These are phyloP conservation scores for Melinopterus prodromus DNA, from an alignment of 2,888 invertebrate species.

Conservation along the genomic window DNA sequence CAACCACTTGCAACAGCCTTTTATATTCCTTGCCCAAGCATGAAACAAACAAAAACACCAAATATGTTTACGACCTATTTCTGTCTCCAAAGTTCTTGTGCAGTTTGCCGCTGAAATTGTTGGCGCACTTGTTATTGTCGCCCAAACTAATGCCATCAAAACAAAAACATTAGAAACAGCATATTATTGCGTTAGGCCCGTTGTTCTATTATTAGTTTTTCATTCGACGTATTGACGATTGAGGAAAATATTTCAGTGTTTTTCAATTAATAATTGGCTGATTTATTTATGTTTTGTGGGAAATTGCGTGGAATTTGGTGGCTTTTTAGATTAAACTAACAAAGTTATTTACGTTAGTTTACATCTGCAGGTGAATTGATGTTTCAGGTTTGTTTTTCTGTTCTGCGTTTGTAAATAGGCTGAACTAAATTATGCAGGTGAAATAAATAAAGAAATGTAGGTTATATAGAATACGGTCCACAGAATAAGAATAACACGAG, in stretches of 20 bases:
- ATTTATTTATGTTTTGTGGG: too few species aligned
- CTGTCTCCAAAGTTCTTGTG: neutral
- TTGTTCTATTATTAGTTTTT: neutral
- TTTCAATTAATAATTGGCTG: neutral
- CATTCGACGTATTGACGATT: neutral
- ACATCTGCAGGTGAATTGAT: too few species aligned
- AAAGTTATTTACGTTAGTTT: too few species aligned
- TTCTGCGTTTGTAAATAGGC: too few species aligned
- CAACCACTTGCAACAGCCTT: neutral
- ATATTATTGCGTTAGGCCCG: neutral
- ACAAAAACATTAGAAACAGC: neutral
- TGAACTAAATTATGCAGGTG: too few species aligned
- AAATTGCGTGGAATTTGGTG: too few species aligned
- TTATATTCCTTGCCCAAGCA: neutral
- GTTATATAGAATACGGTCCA: too few species aligned
- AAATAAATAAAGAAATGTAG: too few species aligned
- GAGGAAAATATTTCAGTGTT: neutral
- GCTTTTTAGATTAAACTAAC: too few species aligned
- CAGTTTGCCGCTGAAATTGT: neutral
- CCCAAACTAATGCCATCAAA: neutral
- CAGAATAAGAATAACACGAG: too few species aligned
- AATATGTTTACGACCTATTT: neutral
- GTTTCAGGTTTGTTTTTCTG: too few species aligned
- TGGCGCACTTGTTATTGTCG: neutral
- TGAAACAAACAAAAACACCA: neutral